phyloP scores from a whole-genome alignment of 1,140 invertebrate species.

The Lamellibrachia luymesi region DNA sequence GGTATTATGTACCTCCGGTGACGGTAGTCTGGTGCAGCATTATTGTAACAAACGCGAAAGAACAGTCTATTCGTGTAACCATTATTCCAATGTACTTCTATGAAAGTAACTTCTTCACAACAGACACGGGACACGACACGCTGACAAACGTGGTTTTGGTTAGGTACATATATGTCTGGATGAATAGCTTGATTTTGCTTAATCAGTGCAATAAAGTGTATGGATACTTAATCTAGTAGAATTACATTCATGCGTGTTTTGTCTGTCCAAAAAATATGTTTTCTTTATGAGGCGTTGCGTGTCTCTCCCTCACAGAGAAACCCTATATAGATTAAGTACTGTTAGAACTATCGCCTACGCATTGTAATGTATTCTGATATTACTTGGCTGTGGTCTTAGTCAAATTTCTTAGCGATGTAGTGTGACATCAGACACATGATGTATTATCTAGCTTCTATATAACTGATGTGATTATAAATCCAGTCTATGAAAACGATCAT shows the following conservation, averaged over 20 bases:
- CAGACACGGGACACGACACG: neutral
- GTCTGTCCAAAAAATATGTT: too few relatives aligned
- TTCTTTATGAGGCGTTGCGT: too few relatives aligned
- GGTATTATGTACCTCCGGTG: neutral
- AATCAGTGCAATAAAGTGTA: neutral
- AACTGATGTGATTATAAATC: neutral
- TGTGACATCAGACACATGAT: neutral
- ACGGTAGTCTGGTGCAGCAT: neutral
- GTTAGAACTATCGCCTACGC: too few relatives aligned
- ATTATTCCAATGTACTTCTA: neutral
- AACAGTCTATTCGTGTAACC: neutral
- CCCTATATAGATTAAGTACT: too few relatives aligned
- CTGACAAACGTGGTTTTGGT: neutral
- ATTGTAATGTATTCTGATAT: too few relatives aligned
- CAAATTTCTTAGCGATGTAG: neutral
- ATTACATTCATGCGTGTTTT: neutral
- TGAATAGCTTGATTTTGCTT: neutral
- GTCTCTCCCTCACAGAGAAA: too few relatives aligned
- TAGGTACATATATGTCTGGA: neutral
- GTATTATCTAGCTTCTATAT: neutral
- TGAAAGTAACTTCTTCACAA: neutral
- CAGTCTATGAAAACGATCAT: too few relatives aligned
- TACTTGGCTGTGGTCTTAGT: neutral
- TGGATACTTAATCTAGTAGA: neutral
- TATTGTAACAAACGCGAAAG: neutral